phyloP scores from a whole-genome alignment of 2,113 vertebrate species.

The Silurus asotus region DNA sequence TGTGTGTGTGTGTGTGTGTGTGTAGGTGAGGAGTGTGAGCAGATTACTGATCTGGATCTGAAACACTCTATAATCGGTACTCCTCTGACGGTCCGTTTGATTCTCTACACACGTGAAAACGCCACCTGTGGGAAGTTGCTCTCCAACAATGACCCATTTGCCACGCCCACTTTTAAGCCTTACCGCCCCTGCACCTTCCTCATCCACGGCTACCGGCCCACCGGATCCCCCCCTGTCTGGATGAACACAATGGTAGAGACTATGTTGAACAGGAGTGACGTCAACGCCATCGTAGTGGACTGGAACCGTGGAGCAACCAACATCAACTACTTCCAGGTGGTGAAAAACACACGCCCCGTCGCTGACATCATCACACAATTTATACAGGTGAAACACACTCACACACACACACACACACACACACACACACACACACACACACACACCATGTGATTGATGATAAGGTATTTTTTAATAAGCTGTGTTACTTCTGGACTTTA shows the following conservation, averaged over 20 bases:
- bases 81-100: slow-evolving; percentile 67
- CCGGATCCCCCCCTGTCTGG: slow-evolving; percentile 82
- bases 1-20: neutral
- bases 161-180: slow-evolving; percentile 69
- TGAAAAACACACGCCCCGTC: slow-evolving; percentile 76
- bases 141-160: slow-evolving; percentile 65
- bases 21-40: slow-evolving; percentile 70
- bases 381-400: slow-evolving; percentile 60
- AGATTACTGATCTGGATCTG: slow-evolving; percentile 78
- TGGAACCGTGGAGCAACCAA: slow-evolving; percentile 93
- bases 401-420: slow-evolving; percentile 10
- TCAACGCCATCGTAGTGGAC: slow-evolving; percentile 87
- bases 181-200: slow-evolving; percentile 80
- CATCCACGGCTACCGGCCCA: slow-evolving; percentile 88
- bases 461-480: neutral
- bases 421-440: slow-evolving; percentile 4
- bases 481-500: neutral
- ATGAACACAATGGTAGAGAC: slow-evolving; percentile 55
- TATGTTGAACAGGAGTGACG: slow-evolving; percentile 72
- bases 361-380: slow-evolving; percentile 75
- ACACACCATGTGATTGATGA: neutral
- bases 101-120: slow-evolving; percentile 81
- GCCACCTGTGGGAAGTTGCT: slow-evolving; percentile 73
- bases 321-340: slow-evolving; percentile 77
- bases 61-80: slow-evolving; percentile 78